phyloP scores from a whole-genome alignment of 2,888 invertebrate species.

The Synanthedon myopaeformis region DNA sequence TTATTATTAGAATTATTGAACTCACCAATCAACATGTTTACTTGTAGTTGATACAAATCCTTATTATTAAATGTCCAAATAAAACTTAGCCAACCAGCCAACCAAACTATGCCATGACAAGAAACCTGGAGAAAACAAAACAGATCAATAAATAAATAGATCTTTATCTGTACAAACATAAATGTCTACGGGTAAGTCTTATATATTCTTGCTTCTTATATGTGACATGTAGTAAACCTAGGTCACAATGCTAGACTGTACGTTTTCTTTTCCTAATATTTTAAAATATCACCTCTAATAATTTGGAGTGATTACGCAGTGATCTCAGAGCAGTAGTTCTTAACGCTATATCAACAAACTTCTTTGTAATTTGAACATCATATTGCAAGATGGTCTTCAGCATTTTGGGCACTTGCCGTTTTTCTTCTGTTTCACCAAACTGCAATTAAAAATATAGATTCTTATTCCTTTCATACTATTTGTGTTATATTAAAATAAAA shows the following conservation, averaged over 20 bases:
- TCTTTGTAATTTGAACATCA: slow-evolving; percentile 65
- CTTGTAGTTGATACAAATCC: slow-evolving; percentile 81
- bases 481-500: too few species aligned
- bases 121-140: slow-evolving; percentile 72
- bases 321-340: slow-evolving; percentile 59
- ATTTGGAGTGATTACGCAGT: slow-evolving; percentile 64
- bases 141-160: too few species aligned
- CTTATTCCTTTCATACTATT: too few species aligned
- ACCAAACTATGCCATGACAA: slow-evolving; percentile 91
- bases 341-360: slow-evolving; percentile 57
- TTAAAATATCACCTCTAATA: slow-evolving; percentile 58
- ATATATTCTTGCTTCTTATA: too few species aligned
- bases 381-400: slow-evolving; percentile 56
- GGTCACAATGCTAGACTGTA: too few species aligned
- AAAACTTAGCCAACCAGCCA: slow-evolving; percentile 80
- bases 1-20: slow-evolving; percentile 3
- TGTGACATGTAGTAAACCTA: too few species aligned
- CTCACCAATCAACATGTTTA: slow-evolving; percentile 87
- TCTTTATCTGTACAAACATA: too few species aligned
- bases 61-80: slow-evolving; percentile 81
- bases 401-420: slow-evolving; percentile 56
- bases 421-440: slow-evolving; percentile 33
- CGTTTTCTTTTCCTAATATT: too few species aligned
- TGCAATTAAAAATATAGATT: slow-evolving; percentile 14
- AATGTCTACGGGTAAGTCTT: background rate